These are phyloP conservation scores for Autographa gamma DNA, from an alignment of 2,888 invertebrate genomes.

Conservation along the genomic window DNA sequence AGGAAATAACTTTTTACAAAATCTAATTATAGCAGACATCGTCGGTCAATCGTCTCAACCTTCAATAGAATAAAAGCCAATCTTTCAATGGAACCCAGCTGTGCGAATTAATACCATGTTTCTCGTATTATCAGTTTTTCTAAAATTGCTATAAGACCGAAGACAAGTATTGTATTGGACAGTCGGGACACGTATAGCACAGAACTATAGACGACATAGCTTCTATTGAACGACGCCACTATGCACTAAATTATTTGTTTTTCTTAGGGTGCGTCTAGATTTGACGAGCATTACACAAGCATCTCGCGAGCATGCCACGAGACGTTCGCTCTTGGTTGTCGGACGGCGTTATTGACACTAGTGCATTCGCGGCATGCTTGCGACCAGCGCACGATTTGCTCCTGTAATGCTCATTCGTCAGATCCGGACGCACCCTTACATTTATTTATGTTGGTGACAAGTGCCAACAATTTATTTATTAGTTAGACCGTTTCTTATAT, in stretches of 20 bases:
- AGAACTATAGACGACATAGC: slow-evolving; percentile 45
- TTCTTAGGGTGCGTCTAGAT: slow-evolving; percentile 20
- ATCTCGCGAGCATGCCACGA: too few species aligned
- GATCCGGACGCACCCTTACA: slow-evolving; percentile 25
- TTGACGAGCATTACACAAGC: too few species aligned
- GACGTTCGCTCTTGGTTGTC: too few species aligned
- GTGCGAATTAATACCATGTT: slow-evolving; percentile 45
- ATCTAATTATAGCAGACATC: too few species aligned
- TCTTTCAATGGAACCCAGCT: slow-evolving; percentile 43
- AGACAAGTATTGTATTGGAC: slow-evolving; percentile 62
- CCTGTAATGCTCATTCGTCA: too few species aligned
- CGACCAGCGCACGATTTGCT: too few species aligned
- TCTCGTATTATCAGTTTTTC: slow-evolving; percentile 51
- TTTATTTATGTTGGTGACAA: slow-evolving; percentile 42
- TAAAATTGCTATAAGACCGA: slow-evolving; percentile 55
- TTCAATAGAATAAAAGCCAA: slow-evolving; percentile 21
- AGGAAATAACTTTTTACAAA: too few species aligned
- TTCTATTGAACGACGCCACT: slow-evolving; percentile 56
- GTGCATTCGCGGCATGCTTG: too few species aligned
- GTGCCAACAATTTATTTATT: slow-evolving; percentile 10
- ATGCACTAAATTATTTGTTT: slow-evolving; percentile 64
- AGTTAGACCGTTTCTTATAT: too few species aligned
- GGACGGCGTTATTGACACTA: too few species aligned
- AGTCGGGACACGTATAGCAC: slow-evolving; percentile 59
- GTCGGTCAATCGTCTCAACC: slow-evolving; percentile 23